Evolutionary conservation across 2,888 invertebrate species (phyloP).

Genomic region (Pyralis farinalis): DNA sequence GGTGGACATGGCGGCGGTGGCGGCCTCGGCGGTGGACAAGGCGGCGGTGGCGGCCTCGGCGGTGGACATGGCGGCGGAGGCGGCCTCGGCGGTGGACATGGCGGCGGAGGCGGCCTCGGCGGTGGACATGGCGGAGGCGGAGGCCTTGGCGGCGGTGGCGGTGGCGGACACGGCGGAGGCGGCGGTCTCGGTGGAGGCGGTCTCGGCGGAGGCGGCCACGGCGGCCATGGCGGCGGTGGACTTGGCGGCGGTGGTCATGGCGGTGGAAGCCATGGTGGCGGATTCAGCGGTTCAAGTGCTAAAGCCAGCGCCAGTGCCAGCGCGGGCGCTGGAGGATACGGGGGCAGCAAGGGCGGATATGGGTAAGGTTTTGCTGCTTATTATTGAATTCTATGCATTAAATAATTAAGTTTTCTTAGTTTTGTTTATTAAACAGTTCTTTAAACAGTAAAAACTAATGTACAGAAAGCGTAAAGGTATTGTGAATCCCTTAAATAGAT

Average conservation of each 20-base stretch:
- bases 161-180: conserved; percentile 22
- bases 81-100: conserved; percentile 17
- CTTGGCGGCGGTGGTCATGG: conserved; percentile 18
- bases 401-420: too few relatives aligned
- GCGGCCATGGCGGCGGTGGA: conserved; percentile 23
- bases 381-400: too few relatives aligned
- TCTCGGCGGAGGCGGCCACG: conserved; percentile 20
- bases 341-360: conserved; percentile 35
- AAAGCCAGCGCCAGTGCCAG: conserved; percentile 24
- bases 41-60: conserved; percentile 23
- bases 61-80: conserved; percentile 23
- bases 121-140: conserved; percentile 20
- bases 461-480: too few relatives aligned
- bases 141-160: conserved; percentile 24
- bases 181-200: conserved; percentile 22
- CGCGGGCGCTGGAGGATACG: conserved; percentile 23
- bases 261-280: conserved; percentile 7
- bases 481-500: too few relatives aligned
- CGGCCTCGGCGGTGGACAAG: conserved; percentile 21
- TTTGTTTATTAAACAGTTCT: too few relatives aligned
- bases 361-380: conserved; percentile 29
- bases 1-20: conserved; percentile 27
- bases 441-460: too few relatives aligned
- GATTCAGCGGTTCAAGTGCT: conserved; percentile 18
- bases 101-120: conserved; percentile 19